phyloP scores from a whole-genome alignment of 1,140 invertebrate genomes.

The fruit fly (Drosophila melanogaster) region DNA sequence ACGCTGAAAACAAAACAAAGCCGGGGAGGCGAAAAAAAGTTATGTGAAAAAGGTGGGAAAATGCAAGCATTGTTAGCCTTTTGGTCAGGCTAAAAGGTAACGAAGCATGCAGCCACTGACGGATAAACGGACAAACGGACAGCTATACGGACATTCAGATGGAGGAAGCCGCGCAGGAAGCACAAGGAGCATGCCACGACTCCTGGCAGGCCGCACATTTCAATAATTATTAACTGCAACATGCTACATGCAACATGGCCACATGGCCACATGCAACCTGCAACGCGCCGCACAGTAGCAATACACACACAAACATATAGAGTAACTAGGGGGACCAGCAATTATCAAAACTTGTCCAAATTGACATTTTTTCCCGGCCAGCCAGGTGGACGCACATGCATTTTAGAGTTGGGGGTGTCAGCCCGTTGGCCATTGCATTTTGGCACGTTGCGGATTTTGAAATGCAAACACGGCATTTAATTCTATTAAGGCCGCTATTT shows the following conservation, averaged over 20 bases:
- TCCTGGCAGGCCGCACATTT: slow-evolving; percentile 79
- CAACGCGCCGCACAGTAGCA: slow-evolving; percentile 69
- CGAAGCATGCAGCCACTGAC: slow-evolving; percentile 76
- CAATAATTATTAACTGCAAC: slow-evolving; percentile 84
- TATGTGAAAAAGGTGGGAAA: slow-evolving; percentile 83
- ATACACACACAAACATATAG: slow-evolving; percentile 18
- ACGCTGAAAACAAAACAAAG: slow-evolving; percentile 40
- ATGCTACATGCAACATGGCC: slow-evolving; percentile 72
- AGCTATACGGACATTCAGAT: slow-evolving; percentile 10
- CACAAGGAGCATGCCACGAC: slow-evolving; percentile 77
- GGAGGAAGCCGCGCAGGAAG: slow-evolving; percentile 77
- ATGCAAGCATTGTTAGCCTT: slow-evolving; percentile 82
- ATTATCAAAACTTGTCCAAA: slow-evolving; percentile 83
- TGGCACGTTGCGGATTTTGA: slow-evolving; percentile 79
- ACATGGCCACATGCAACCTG: slow-evolving; percentile 55
- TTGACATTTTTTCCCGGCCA: slow-evolving; percentile 68
- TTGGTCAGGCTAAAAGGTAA: slow-evolving; percentile 68
- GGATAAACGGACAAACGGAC: slow-evolving; percentile 18
- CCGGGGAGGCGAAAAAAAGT: slow-evolving; percentile 61
- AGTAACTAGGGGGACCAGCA: slow-evolving; percentile 53
- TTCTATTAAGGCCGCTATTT: slow-evolving; percentile 80
- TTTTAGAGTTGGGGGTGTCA: slow-evolving; percentile 5
- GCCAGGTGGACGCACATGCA: slow-evolving; percentile 14
- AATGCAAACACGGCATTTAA: slow-evolving; percentile 83
- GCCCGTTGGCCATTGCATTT: slow-evolving; percentile 59